Conservation (phyloP, 30 jellyfish, hydroid and myxozoan species). For the Nemopilema nomurai region DNA sequence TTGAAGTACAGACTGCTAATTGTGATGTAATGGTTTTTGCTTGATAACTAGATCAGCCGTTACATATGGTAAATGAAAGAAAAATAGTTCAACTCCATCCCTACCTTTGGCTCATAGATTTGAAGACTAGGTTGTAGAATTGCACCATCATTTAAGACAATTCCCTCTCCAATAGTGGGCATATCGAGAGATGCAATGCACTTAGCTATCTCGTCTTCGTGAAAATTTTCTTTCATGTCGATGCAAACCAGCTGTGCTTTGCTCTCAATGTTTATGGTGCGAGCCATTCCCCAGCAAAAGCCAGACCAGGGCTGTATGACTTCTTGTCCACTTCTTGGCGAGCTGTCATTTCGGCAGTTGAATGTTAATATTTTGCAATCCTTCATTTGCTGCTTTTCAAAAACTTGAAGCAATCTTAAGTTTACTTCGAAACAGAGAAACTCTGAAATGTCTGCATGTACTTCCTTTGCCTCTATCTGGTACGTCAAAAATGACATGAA, state of each 20-base stretch:
- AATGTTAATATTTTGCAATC: constrained; percentile 10
- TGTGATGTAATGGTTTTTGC: too few species aligned
- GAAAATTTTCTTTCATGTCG: constrained; percentile 5
- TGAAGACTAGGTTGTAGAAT: constrained; percentile 10
- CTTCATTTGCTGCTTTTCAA: background rate
- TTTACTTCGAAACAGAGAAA: constrained; percentile 50
- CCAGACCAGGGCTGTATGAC: constrained; percentile 43
- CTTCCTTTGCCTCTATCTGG: background rate
- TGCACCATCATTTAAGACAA: background rate
- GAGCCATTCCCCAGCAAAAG: constrained; percentile 38
- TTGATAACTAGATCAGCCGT: too few species aligned
- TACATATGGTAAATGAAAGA: too few species aligned
- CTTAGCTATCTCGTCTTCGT: background rate
- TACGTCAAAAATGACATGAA: constrained; percentile 26
- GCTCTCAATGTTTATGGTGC: constrained; percentile 16
- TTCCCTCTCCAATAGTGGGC: constrained; percentile 10
- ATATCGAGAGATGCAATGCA: background rate
- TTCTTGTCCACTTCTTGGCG: background rate
- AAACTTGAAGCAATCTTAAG: constrained; percentile 5
- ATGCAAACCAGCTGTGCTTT: constrained; percentile 8
- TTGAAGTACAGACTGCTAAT: too few species aligned
- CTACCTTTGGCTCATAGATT: background rate
- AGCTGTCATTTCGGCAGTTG: constrained; percentile 3
- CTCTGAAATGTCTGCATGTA: background rate
- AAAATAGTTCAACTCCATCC: background rate